Base-by-base conservation (phyloP, 1,140 invertebrate species). In the Amphibalanus amphitrite region DNA sequence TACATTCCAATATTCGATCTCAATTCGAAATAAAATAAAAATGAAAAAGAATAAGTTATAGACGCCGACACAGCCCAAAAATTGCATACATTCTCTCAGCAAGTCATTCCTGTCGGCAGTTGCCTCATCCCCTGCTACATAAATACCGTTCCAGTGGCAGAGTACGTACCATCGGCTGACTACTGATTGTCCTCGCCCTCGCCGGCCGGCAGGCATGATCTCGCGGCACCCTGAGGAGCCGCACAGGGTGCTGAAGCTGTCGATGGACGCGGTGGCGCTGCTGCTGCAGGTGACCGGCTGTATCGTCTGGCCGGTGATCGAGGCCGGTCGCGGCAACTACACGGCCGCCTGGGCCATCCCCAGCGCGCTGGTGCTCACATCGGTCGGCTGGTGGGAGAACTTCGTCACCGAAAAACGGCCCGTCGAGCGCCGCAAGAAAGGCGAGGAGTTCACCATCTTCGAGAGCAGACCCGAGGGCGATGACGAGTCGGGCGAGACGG, bases 231-330 rank as follows among this genome's bases (percentile, higher is more conserved):
- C 87, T 38, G 88, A 88, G 76, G 90, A 93, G 78, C 88, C 89
- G 13, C 26, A 38, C 28, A 70, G n/a, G 33, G 68, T 87, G 72
- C 82, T 91, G 3, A 89, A 93, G 80, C 86, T 90, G 4, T 84
- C 92, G 8, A 87, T 95, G 47, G 91, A 95, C 79, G 81, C 93
- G 69, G 81, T 87, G 3, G 91, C 92, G 0, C 84, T 95, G 65
- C 85, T 87, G 0, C 90, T 90, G 15, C 92, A 95, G 83, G 86
- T 90, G 0, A 93, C 90, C 0, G 91, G 91, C 6, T 90, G 29
- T 38, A 71, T 79, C 23, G 26, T 80, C 4, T 80, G 80, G 80
- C 79, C 80, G 3, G 33, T 75, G 8, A 59, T 29, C 1, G 38
- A 69, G 40, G 28, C 25, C 25, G 72, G 67, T 30, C 23, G 38